phyloP scores from a whole-genome alignment of 2,888 invertebrate genomes.

The Ceriagrion tenellum region DNA sequence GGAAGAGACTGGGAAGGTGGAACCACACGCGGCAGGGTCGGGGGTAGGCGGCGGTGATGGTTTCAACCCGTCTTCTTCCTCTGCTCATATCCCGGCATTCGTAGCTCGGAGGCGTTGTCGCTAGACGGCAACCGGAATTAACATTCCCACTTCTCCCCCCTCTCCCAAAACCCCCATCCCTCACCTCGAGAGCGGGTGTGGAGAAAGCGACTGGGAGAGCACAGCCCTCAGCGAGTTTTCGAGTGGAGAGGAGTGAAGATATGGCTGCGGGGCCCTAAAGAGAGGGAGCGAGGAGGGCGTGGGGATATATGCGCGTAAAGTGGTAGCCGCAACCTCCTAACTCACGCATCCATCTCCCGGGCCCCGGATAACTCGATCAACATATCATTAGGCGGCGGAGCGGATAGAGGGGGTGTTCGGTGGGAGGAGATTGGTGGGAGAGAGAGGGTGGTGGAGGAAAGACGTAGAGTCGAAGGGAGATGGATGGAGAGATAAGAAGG shows the following conservation, averaged over 20 bases:
- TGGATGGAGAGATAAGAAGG: background rate
- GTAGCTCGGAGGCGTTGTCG: slow-evolving; percentile 45
- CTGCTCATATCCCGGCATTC: slow-evolving; percentile 6
- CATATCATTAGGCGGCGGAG: slow-evolving; percentile 52
- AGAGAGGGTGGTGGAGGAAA: slow-evolving; percentile 2
- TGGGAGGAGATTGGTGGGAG: background rate
- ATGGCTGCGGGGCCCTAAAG: background rate
- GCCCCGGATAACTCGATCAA: slow-evolving; percentile 60
- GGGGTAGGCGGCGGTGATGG: background rate
- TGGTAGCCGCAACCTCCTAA: slow-evolving; percentile 59
- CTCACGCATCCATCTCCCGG: slow-evolving; percentile 40
- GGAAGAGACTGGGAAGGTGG: background rate
- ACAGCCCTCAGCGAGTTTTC: background rate
- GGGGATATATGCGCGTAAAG: slow-evolving; percentile 65
- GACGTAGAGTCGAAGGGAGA: background rate
- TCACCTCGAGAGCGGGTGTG: background rate
- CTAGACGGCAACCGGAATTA: slow-evolving; percentile 15
- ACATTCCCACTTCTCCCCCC: slow-evolving; percentile 35
- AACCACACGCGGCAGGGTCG: background rate
- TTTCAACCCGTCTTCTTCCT: background rate
- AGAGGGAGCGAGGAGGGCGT: background rate
- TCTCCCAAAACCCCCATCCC: background rate
- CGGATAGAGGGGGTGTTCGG: slow-evolving; percentile 26
- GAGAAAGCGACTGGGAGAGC: background rate
- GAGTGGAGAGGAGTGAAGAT: background rate